Base-by-base conservation (phyloP, 2,113 vertebrate genomes). In the Solea solea region DNA sequence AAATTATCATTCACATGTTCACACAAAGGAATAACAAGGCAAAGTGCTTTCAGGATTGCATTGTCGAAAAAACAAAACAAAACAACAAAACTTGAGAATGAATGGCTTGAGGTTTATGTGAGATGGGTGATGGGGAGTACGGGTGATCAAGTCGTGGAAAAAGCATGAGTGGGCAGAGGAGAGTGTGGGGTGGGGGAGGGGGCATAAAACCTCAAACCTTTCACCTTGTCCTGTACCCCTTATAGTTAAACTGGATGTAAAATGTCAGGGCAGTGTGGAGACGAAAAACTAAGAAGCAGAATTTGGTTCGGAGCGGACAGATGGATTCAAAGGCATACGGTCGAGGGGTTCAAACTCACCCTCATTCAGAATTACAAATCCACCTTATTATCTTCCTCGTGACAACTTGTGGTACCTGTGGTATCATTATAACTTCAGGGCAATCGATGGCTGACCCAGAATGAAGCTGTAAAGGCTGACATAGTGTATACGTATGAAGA, bases 1-100 rank as follows among this genome's bases (percentile, higher is more conserved):
- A 93, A 93, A 92, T 92, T 34, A 93, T 93, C 93, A 94, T 93
- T 93, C 91, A 94, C 91, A 89, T 93, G 93, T 93, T 93, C 88
- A 91, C 92, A 93, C 89, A 84, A 93, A 90, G 91, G 92, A 92
- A 93, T 90, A 94, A 93, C 91, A 94, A 94, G 93, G 93, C 93
- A 94, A 94, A 94, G 93, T 94, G 93, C 93, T 94, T 93, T 93
- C 93, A 93, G 93, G 93, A 94, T 94, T 94, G 93, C 93, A 94
- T 94, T 93, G 90, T 94, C 84, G 83, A 90, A 87, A 81, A 91
- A 81, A 57, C n/a, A 42, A 57, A 41, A 15, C 83, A 69, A 76
- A 68, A 39, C n/a, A 58, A 54, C 12, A 72, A 69, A 84, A 87
- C 46, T 76, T 27, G 83, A 86, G 81, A 83, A 93, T 90, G 88